Evolutionary conservation across 2,113 vertebrate genomes (phyloP), one percentile per base, ranked within the genome.

Genomic region (Andinoacara biseriatus): DNA sequence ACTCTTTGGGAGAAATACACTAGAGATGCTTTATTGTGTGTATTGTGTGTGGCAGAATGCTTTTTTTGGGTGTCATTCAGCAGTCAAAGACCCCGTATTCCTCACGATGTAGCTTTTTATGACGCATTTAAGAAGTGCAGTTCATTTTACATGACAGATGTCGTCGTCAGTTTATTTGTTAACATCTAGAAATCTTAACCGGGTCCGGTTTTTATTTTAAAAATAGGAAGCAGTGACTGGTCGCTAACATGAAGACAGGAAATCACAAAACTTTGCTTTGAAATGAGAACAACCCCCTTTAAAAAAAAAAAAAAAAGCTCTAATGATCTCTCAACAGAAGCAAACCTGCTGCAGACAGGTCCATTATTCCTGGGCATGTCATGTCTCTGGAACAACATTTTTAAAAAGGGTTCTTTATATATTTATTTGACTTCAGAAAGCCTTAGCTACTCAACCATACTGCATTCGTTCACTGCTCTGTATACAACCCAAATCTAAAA

Each of bases 401-500:
- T 77, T 65, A 57, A 43, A 86, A 82, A 82, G 24, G 17, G 10
- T 72, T 35, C 58, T 40, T 83, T 86, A 60, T 85, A 74, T 81
- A 79, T 90, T 86, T 82, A 65, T 92, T 81, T 89, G 18, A 78
- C 75, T 74, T 86, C 31, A 63, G 46, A 89, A 91, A 91, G 84
- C 74, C 80, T 89, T 72, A 90, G 88, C 86, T 87, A 81, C 72
- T 93, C 93, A 86, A 74, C 87, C 89, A 79, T 78, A 33, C 60
- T 86, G 67, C 79, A 40, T 92, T 86, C 93, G 76, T 75, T 88
- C 86, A 74, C 62, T 78, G 56, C 69, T 83, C 26, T 84, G 82
- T 60, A 87, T 83, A 69, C 78, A 86, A 87, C 57, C 65, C 46
- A 62, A 81, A 84, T 91, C 81, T 88, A 58, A 95, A 95, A 94